Percentiles rank a stretch among this genome's conserved stretches.
Evolutionary conservation across 2,113 vertebrate genomes (phyloP).

Genomic region (Hirundichthys speculiger): DNA sequence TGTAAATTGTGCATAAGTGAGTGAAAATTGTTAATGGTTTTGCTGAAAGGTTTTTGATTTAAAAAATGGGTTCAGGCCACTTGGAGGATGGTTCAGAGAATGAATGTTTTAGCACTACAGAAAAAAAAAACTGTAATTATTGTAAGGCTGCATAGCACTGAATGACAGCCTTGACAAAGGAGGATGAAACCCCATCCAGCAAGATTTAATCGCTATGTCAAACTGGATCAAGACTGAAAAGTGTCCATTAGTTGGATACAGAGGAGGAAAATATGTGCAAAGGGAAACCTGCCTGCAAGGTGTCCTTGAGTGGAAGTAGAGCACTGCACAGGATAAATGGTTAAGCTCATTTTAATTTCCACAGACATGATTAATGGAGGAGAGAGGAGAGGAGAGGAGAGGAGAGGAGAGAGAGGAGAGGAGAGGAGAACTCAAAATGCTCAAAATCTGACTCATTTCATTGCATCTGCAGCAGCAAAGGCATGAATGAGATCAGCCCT

Average conservation of each 20-base stretch:
- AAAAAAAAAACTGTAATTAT: slow-evolving; percentile 52
- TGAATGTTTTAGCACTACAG: no score
- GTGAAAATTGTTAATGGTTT: no score
- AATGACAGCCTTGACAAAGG: slow-evolving; percentile 46
- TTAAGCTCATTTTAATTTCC: slow-evolving; percentile 66
- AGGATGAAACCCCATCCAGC: slow-evolving; percentile 28
- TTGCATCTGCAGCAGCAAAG: slow-evolving; percentile 47
- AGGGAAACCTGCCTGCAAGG: slow-evolving; percentile 32
- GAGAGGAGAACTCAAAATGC: slow-evolving; percentile 30
- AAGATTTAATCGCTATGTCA: slow-evolving; percentile 28
- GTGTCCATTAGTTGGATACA: slow-evolving; percentile 40
- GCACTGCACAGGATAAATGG: slow-evolving; percentile 43
- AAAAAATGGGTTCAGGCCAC: no score
- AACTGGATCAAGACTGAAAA: slow-evolving; percentile 32
- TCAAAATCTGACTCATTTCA: slow-evolving; percentile 43
- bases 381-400: slow-evolving; percentile 2
- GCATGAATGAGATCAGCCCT: slow-evolving; percentile 57
- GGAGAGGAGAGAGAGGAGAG: slow-evolving; percentile 10
- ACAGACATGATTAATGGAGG: slow-evolving; percentile 66
- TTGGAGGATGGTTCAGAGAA: no score
- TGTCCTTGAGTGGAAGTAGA: slow-evolving; percentile 71
- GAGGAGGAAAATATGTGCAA: slow-evolving; percentile 20
- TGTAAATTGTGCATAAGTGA: no score
- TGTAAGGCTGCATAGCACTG: slow-evolving; percentile 32
- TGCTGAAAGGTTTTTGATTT: no score